phyloP scores from a whole-genome alignment of 2,888 invertebrate genomes.

The Teinopalpus imperialis region DNA sequence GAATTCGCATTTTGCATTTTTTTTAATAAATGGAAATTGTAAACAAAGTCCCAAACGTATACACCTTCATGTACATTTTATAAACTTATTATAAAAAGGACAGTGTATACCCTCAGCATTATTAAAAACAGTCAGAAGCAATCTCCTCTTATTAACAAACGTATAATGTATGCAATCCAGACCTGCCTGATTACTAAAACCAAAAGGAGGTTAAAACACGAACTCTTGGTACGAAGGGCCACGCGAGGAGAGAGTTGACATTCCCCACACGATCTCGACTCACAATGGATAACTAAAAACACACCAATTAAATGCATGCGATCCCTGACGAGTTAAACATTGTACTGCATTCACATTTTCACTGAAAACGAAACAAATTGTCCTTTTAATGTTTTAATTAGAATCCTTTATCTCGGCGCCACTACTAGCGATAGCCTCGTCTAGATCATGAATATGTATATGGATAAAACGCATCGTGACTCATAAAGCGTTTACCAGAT shows the following conservation, averaged over 20 bases:
- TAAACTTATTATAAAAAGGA: too few relatives aligned
- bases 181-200: not conserved
- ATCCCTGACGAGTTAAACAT: conserved; percentile 12
- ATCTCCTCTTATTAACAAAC: too few relatives aligned
- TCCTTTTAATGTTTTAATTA: conserved; percentile 69
- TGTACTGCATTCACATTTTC: not conserved
- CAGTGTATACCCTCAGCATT: too few relatives aligned
- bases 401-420: conserved; percentile 49
- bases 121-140: too few relatives aligned
- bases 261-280: conserved; percentile 31
- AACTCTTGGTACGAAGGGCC: conserved; percentile 17
- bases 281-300: conserved; percentile 19
- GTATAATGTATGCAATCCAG: not conserved
- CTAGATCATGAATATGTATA: conserved; percentile 57
- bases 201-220: conserved; percentile 13
- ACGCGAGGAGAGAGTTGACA: conserved; percentile 23
- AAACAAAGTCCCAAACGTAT: too few relatives aligned
- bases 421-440: conserved; percentile 46
- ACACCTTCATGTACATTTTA: too few relatives aligned
- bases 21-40: too few relatives aligned
- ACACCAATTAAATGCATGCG: conserved; percentile 22
- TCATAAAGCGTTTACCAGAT: conserved; percentile 51
- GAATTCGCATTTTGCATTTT: too few relatives aligned
- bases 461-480: conserved; percentile 53
- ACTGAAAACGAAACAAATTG: conserved; percentile 55